Conservation (phyloP, 2,113 vertebrate species). For the Megaleporinus macrocephalus region DNA sequence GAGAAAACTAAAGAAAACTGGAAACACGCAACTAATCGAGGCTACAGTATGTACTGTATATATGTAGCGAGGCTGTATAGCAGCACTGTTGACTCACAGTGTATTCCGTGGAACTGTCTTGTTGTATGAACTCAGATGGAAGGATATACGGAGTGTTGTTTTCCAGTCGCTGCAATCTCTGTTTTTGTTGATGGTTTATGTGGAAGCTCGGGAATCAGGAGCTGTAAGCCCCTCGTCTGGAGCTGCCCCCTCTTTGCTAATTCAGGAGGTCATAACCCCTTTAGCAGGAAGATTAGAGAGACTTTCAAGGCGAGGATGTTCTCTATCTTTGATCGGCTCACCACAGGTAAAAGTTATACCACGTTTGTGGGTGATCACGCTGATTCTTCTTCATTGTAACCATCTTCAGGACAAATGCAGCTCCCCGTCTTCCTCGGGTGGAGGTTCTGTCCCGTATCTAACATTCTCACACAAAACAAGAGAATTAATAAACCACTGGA, state of each 20-base stretch:
- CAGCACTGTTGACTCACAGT: background rate
- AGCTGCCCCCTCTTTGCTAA: slow-evolving; percentile 57
- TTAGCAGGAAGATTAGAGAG: slow-evolving; percentile 68
- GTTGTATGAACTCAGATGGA: background rate
- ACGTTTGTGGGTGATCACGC: background rate
- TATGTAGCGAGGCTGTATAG: too few relatives aligned
- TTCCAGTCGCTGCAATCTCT: slow-evolving; percentile 28
- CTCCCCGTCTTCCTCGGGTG: background rate
- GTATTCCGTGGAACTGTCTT: background rate
- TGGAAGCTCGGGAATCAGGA: slow-evolving; percentile 44
- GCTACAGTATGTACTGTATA: too few relatives aligned
- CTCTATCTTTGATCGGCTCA: slow-evolving; percentile 49
- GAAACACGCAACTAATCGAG: slow-evolving; percentile 34
- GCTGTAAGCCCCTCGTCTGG: slow-evolving; percentile 56
- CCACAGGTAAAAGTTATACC: background rate
- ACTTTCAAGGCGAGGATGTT: slow-evolving; percentile 62
- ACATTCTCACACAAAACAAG: too few relatives aligned
- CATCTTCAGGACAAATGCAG: background rate
- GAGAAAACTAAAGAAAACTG: slow-evolving; percentile 34
- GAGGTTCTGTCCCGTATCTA: too few relatives aligned
- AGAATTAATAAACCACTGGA: too few relatives aligned
- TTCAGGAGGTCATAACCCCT: slow-evolving; percentile 67
- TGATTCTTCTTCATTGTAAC: background rate
- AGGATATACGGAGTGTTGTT: background rate
- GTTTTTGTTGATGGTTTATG: slow-evolving; percentile 54